Conservation (phyloP, 2,888 invertebrate genomes). For the Zygogramma bicolorata region DNA sequence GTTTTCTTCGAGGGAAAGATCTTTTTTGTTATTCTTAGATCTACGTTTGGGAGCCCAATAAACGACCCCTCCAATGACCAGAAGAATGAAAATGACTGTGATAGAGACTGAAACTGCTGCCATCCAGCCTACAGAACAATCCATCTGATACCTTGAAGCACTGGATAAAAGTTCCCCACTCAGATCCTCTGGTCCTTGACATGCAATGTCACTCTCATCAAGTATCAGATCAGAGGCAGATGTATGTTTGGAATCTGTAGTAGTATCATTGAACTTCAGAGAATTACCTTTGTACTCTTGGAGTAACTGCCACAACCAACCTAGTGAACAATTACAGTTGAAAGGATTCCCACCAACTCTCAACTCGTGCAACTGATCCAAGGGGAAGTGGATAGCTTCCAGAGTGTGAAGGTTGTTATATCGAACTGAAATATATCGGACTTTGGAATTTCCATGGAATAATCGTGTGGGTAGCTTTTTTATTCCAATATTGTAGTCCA, state of each 20-base stretch:
- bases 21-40: slow-evolving; percentile 53
- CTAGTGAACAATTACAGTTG: slow-evolving; percentile 86
- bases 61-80: slow-evolving; percentile 58
- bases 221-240: slow-evolving; percentile 68
- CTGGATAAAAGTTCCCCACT: slow-evolving; percentile 69
- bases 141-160: slow-evolving; percentile 74
- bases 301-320: slow-evolving; percentile 86
- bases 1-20: slow-evolving; percentile 49
- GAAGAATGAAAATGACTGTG: slow-evolving; percentile 57
- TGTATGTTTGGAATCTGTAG: too few relatives aligned
- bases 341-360: slow-evolving; percentile 87
- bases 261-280: slow-evolving; percentile 29
- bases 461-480: slow-evolving; percentile 82
- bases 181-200: slow-evolving; percentile 72
- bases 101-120: slow-evolving; percentile 71
- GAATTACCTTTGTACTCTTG: slow-evolving; percentile 57
- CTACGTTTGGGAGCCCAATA: slow-evolving; percentile 60
- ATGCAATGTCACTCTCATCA: slow-evolving; percentile 72
- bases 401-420: slow-evolving; percentile 82
- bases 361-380: slow-evolving; percentile 81
- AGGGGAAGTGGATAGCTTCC: slow-evolving; percentile 85
- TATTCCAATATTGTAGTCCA: slow-evolving; percentile 83
- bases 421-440: slow-evolving; percentile 81
- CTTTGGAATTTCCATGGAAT: slow-evolving; percentile 85
- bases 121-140: slow-evolving; percentile 74